These are phyloP conservation scores for Ridgeia piscesae DNA, from an alignment of 1,140 invertebrate species.

Conservation along the genomic window DNA sequence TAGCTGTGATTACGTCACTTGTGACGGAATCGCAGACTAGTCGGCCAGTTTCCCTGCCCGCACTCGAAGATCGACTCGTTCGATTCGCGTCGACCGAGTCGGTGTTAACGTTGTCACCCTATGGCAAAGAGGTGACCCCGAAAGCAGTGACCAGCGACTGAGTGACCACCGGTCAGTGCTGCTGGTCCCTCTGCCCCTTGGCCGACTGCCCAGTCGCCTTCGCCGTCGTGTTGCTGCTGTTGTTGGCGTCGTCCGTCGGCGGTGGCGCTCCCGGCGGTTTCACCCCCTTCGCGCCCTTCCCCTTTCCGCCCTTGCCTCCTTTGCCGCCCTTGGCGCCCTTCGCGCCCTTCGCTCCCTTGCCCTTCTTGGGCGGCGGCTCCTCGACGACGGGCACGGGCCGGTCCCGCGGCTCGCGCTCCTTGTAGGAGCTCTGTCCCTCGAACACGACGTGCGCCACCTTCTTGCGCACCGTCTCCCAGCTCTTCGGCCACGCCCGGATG, in stretches of 20 bases:
- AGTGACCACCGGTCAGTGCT: background rate
- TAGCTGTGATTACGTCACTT: background rate
- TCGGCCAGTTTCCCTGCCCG: background rate
- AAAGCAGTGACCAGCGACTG: background rate
- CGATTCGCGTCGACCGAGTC: background rate
- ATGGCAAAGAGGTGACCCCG: background rate
- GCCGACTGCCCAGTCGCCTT: background rate
- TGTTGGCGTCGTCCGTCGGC: background rate
- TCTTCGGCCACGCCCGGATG: constrained; percentile 43
- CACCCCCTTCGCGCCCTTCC: background rate
- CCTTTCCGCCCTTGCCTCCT: background rate
- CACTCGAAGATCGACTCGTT: background rate
- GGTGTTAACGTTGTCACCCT: background rate
- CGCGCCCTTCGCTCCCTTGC: background rate
- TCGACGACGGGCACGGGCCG: background rate
- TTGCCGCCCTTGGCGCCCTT: background rate
- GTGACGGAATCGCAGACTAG: background rate
- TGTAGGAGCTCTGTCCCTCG: constrained; percentile 40
- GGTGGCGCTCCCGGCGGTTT: background rate
- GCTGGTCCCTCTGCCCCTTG: background rate
- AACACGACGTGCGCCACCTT: constrained; percentile 31
- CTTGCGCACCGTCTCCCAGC: constrained; percentile 40
- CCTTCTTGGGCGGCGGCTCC: background rate
- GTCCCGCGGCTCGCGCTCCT: constrained; percentile 28
- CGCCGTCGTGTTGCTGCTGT: background rate